Evolutionary conservation across 2,113 vertebrate genomes (phyloP).

Genomic region (Anoplopoma fimbria): DNA sequence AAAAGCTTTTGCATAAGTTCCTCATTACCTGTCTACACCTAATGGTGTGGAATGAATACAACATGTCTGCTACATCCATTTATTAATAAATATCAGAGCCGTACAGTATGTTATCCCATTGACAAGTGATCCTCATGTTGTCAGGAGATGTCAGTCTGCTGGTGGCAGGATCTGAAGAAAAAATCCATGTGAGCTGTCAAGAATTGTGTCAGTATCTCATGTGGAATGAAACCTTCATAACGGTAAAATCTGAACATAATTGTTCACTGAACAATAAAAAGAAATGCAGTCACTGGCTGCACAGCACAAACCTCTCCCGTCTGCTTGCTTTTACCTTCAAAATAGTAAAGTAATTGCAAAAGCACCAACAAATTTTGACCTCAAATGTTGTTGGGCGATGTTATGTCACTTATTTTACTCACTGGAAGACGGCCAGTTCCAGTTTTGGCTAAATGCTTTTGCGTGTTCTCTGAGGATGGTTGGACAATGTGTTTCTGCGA

Average conservation of each 20-base stretch:
- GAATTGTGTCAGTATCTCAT: conserved; percentile 63
- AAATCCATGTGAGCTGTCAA: conserved; percentile 65
- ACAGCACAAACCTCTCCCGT: conserved; percentile 2
- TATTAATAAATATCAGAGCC: conserved; percentile 63
- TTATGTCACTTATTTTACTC: conserved; percentile 34
- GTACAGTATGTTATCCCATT: conserved; percentile 50
- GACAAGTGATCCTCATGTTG: conserved; percentile 72
- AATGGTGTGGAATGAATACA: conserved; percentile 58
- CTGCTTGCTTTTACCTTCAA: conserved; percentile 19
- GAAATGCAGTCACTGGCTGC: conserved; percentile 48
- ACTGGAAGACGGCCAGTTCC: conserved; percentile 36
- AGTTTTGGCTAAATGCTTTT: conserved; percentile 48
- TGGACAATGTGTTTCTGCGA: conserved; percentile 65
- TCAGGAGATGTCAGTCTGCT: conserved; percentile 67
- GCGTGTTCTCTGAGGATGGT: conserved; percentile 44
- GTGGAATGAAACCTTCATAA: conserved; percentile 75
- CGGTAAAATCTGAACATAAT: conserved; percentile 70
- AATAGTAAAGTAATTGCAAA: conserved; percentile 18
- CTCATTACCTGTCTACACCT: conserved; percentile 40
- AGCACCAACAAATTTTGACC: conserved; percentile 18
- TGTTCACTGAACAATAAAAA: conserved; percentile 73
- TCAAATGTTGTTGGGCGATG: conserved; percentile 17
- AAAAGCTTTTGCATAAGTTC: conserved; percentile 27
- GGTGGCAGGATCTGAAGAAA: conserved; percentile 56
- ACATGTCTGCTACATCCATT: conserved; percentile 38